Percentiles rank a stretch among this genome's conserved stretches.
Evolutionary conservation across 2,113 vertebrate genomes (phyloP).

Genomic region (Casuarius casuarius): DNA sequence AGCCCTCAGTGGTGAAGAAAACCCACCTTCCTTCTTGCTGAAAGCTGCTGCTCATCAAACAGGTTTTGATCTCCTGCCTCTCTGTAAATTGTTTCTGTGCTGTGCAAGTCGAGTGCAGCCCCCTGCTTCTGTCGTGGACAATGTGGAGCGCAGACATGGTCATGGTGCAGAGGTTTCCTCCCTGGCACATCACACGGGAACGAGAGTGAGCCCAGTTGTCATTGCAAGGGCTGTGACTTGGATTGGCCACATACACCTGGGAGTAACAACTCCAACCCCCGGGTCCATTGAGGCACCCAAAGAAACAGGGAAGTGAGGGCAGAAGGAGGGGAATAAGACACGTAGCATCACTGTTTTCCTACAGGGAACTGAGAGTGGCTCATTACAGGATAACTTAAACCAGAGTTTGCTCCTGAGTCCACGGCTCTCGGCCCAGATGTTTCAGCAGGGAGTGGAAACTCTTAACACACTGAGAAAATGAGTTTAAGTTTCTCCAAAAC

Average conservation of each 20-base stretch:
- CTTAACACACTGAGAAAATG: background rate
- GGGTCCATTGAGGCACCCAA: background rate
- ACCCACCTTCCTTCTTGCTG: background rate
- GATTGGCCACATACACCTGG: background rate
- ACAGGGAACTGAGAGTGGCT: background rate
- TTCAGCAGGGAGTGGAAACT: background rate
- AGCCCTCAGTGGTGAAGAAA: background rate
- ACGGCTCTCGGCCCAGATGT: background rate
- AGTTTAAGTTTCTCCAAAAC: background rate
- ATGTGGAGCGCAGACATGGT: fast-evolving
- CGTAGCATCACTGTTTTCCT: background rate
- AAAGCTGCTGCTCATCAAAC: background rate
- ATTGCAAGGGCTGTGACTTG: background rate
- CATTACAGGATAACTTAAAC: background rate
- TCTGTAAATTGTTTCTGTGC: background rate
- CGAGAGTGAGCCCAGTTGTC: background rate
- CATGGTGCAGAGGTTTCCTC: background rate
- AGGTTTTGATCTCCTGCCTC: background rate
- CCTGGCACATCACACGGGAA: background rate
- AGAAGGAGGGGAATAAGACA: background rate
- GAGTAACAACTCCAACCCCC: background rate
- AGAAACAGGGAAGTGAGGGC: background rate
- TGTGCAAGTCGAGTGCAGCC: fast-evolving
- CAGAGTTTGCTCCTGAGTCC: background rate
- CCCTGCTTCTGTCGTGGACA: background rate